Evolutionary conservation across 2,113 vertebrate species (phyloP).

Genomic region (Uropsilus gracilis): DNA sequence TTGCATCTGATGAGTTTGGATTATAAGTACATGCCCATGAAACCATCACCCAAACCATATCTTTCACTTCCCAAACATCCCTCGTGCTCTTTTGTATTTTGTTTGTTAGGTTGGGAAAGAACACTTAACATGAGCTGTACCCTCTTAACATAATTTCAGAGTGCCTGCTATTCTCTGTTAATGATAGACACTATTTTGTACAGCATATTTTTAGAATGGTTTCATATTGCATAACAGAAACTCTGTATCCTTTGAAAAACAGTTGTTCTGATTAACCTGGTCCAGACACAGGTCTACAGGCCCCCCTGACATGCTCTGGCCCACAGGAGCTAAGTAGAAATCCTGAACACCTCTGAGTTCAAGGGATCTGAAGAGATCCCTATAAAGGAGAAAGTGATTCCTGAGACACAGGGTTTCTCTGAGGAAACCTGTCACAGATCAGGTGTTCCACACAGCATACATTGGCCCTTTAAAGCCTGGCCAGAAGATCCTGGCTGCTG

Average conservation of each 20-base stretch:
- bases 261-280: neutral
- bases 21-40: neutral
- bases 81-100: neutral
- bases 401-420: neutral
- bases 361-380: neutral
- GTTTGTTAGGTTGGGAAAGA: neutral
- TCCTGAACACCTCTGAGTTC: neutral
- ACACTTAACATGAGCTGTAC: neutral
- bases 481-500: neutral
- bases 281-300: too few species aligned
- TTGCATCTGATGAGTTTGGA: neutral
- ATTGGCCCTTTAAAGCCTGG: neutral
- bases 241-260: neutral
- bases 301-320: too few species aligned
- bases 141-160: neutral
- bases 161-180: neutral
- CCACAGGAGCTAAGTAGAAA: too few species aligned
- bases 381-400: neutral
- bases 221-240: neutral
- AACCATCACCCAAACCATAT: neutral
- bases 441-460: neutral
- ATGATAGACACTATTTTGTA: neutral
- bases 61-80: neutral
- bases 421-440: neutral
- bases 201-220: neutral